Evolutionary conservation across 2,888 invertebrate species (phyloP).

Genomic region (Didymodactylos carnosus): DNA sequence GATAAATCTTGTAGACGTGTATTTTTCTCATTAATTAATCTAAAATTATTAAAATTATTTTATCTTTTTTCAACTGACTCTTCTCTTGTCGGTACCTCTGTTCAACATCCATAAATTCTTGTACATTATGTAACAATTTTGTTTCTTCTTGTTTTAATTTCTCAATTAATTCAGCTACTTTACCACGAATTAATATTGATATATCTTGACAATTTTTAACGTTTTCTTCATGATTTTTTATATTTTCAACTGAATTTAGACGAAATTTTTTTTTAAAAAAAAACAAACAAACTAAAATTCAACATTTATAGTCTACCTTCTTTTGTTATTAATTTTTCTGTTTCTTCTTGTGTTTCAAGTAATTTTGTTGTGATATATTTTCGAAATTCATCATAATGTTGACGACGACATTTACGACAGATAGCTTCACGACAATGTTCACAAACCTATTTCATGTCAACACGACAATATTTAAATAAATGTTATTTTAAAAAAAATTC

Average conservation of each 20-base stretch:
- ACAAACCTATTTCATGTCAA: not conserved
- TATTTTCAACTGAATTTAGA: not conserved
- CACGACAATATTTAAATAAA: not conserved
- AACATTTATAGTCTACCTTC: not conserved
- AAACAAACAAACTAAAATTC: too few species aligned
- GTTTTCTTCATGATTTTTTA: conserved; percentile 9
- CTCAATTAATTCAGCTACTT: conserved; percentile 2
- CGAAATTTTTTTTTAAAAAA: too few species aligned
- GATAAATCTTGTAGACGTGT: conserved; percentile 3
- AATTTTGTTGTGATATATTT: conserved; percentile 6
- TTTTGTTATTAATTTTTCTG: conserved; percentile 12
- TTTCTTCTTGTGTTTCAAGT: conserved; percentile 2
- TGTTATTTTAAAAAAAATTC: not conserved
- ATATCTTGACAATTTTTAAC: conserved; percentile 4
- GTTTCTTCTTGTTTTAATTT: conserved; percentile 10
- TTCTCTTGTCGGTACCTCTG: not conserved
- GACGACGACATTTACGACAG: conserved; percentile 5
- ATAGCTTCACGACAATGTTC: conserved; percentile 13
- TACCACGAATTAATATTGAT: not conserved
- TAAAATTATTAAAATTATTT: not conserved
- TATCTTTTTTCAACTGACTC: too few species aligned
- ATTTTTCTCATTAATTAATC: not conserved
- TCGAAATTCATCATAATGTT: conserved; percentile 8
- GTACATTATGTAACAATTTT: conserved; percentile 2
- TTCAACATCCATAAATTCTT: conserved; percentile 5